Evolutionary conservation across 1,140 invertebrate species (phyloP).

Genomic region (Drosophila sechellia): DNA sequence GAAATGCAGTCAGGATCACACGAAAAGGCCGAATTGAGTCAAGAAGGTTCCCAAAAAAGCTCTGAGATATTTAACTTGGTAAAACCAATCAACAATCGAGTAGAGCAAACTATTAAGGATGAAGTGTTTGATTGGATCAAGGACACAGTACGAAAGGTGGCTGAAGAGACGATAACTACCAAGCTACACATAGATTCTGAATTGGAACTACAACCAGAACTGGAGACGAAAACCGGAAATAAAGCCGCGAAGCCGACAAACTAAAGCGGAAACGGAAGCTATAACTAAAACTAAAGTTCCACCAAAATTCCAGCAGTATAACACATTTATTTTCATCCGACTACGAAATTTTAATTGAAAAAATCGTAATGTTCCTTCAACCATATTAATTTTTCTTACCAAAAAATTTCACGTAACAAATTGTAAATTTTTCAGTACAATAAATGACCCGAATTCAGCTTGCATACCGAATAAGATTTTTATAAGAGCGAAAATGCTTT

Average conservation of each 20-base stretch:
- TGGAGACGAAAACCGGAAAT: neutral
- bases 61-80: neutral
- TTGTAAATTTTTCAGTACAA: neutral
- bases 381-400: neutral
- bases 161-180: neutral
- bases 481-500: neutral
- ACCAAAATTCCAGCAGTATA: too few species aligned
- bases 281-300: neutral
- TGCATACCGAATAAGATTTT: constrained; percentile 2
- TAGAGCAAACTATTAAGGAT: neutral
- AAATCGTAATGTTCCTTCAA: neutral
- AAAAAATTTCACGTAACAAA: constrained; percentile 3
- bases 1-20: neutral
- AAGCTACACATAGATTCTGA: neutral
- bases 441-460: constrained; percentile 6
- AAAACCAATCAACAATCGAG: neutral
- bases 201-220: neutral
- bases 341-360: neutral
- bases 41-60: neutral
- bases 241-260: neutral
- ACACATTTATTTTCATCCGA: too few species aligned
- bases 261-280: neutral
- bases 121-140: neutral
- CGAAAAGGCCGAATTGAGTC: neutral
- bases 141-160: neutral